Conservation (phyloP, 2,113 vertebrate genomes). For the Eclectus roratus region DNA sequence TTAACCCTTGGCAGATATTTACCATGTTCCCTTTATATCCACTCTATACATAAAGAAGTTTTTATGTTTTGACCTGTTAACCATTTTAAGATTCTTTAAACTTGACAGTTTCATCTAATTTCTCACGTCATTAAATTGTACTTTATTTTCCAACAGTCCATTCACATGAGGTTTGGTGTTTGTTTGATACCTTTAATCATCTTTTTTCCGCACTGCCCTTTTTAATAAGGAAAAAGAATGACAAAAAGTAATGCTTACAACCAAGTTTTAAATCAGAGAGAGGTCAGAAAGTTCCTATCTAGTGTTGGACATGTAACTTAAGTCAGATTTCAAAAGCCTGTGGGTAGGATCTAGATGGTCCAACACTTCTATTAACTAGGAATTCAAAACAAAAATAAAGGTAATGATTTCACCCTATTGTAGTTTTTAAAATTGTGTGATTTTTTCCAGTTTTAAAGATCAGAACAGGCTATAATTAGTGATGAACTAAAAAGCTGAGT, state of each 20-base stretch:
- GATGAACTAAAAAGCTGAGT: not conserved
- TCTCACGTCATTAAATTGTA: slow-evolving; percentile 75
- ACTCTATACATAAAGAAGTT: slow-evolving; percentile 73
- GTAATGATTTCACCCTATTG: not conserved
- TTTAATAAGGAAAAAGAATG: slow-evolving; percentile 39
- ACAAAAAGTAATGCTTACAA: slow-evolving; percentile 23
- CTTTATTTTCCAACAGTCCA: slow-evolving; percentile 62
- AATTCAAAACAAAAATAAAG: not conserved
- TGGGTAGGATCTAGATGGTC: not conserved
- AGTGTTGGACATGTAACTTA: not conserved
- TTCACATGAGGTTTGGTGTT: slow-evolving; percentile 69
- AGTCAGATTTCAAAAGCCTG: not conserved
- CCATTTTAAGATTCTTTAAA: slow-evolving; percentile 74
- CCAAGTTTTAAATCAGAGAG: slow-evolving; percentile 17
- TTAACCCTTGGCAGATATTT: slow-evolving; percentile 85
- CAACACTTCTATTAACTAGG: not conserved
- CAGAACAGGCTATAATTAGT: not conserved
- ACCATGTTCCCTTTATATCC: slow-evolving; percentile 66
- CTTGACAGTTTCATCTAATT: slow-evolving; percentile 75
- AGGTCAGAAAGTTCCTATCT: slow-evolving; percentile 35
- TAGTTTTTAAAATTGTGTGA: not conserved
- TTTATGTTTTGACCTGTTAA: slow-evolving; percentile 77
- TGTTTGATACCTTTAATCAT: slow-evolving; percentile 67
- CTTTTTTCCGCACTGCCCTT: slow-evolving; percentile 51
- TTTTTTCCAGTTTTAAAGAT: not conserved